A percentile compares a stretch with the other conserved stretches of the same genome.
Evolutionary conservation across 2,113 vertebrate genomes (phyloP).

Genomic region (Bolborhynchus lineola): DNA sequence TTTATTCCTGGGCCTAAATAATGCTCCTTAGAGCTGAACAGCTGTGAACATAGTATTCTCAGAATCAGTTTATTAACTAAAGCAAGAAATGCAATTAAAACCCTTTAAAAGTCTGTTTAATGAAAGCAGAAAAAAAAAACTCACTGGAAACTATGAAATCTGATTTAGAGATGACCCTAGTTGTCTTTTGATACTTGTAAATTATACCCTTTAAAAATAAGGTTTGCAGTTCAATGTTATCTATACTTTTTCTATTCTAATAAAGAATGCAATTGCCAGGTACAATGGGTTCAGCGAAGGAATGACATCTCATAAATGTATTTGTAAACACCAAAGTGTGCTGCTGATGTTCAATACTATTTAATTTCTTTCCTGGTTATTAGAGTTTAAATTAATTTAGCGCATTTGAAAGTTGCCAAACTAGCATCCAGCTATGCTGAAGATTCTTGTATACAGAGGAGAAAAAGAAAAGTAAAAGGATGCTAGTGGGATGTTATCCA

Average conservation of each 20-base stretch:
- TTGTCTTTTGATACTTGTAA: not conserved
- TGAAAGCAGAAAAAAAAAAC: not conserved
- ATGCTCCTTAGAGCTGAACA: not conserved
- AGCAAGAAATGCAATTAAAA: constrained; percentile 23
- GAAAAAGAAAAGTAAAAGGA: no score
- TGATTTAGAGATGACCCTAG: not conserved
- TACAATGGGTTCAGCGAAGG: not conserved
- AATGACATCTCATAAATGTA: not conserved
- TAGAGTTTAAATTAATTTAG: not conserved
- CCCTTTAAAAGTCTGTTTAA: not conserved
- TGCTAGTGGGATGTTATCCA: not conserved
- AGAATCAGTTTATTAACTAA: not conserved
- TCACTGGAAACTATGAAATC: not conserved
- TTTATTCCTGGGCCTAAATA: not conserved
- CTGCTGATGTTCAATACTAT: not conserved
- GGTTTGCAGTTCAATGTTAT: not conserved
- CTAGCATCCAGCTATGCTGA: not conserved
- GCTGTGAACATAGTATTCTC: not conserved
- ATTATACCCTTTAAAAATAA: constrained; percentile 12
- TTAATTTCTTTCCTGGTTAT: constrained; percentile 2
- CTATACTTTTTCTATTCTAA: constrained; percentile 14
- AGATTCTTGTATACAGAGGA: not conserved
- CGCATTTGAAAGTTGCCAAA: not conserved
- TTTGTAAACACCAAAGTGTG: not conserved
- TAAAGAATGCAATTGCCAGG: not conserved